These are phyloP conservation scores for Atta colombica DNA, from an alignment of 1,140 invertebrate species.

Conservation along the genomic window DNA sequence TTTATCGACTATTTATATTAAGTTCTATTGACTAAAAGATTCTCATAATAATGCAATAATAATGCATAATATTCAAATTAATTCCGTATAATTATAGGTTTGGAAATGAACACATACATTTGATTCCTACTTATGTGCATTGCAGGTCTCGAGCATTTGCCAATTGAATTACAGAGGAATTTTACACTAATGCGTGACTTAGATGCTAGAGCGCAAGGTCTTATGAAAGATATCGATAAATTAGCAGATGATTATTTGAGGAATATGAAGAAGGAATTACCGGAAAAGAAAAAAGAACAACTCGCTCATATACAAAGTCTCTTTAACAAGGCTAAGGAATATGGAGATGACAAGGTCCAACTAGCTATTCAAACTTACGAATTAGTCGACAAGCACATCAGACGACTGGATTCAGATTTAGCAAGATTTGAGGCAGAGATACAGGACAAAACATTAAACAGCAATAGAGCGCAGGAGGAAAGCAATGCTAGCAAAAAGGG, in stretches of 20 bases:
- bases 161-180: slow-evolving; percentile 97
- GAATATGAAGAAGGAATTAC: slow-evolving; percentile 88
- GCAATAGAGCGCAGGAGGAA: slow-evolving; percentile 89
- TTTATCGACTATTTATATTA: too few species aligned
- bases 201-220: slow-evolving; percentile 94
- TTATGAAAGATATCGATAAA: slow-evolving; percentile 96
- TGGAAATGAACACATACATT: too few species aligned
- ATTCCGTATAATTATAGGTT: too few species aligned
- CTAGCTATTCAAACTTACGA: slow-evolving; percentile 99
- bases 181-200: slow-evolving; percentile 98
- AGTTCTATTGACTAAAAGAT: too few species aligned
- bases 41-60: too few species aligned
- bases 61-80: too few species aligned
- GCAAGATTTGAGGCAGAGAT: slow-evolving; percentile 98
- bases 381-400: slow-evolving; percentile 99
- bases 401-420: slow-evolving; percentile 97
- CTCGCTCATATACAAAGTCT: slow-evolving; percentile 94
- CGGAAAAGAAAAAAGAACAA: slow-evolving; percentile 94
- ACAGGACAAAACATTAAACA: slow-evolving; percentile 95
- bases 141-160: slow-evolving; percentile 96
- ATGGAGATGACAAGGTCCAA: slow-evolving; percentile 98
- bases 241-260: slow-evolving; percentile 94
- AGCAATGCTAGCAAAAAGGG: slow-evolving; percentile 88
- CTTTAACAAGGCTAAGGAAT: slow-evolving; percentile 97
- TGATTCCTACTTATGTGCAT: slow-evolving; percentile 50